Evolutionary conservation across 2,113 vertebrate genomes (phyloP), one percentile per base, ranked within the genome.

Genomic region (Siphamia tubifer): DNA sequence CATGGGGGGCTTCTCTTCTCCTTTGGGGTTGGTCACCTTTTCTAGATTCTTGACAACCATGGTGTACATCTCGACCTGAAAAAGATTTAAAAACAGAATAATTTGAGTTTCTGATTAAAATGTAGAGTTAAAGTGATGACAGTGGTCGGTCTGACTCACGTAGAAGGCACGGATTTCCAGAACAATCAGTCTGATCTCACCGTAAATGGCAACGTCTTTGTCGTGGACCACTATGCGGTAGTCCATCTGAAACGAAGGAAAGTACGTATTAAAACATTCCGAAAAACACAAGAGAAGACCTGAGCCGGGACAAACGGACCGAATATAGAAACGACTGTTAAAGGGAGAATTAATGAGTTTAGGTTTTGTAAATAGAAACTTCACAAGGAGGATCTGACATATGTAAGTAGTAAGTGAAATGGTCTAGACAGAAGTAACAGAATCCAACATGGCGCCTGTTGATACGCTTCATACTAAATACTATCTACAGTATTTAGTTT

Each of bases 1-100:
- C 96, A 97, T 97, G 27, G 94, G 92, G 0, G 94, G 88, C 77
- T 96, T 97, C 84, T 96, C 96, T 73, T 96, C 95, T 79, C 96
- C 96, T 79, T 97, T 97, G 0, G 96, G 96, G 12, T 96, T 96
- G 48, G 93, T 94, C 62, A 97, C 92, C 77, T 96, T 96, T 0
- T 89, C 95, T 61, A 91, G 84, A 27, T 96, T 97, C 86, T 93
- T 95, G 83, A 23, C 90, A 86, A 96, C 90, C 84, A 96, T 94
- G 80, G 96, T 94, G 58, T 95, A 95, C 9, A 97, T 82, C 72
- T 97, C 96, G 2, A 94, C 92, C 96, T 96, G 35, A 4, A 52
- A 30, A 58, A 27, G 10, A 3, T 7, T 3, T 2, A 9, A 13
- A 27, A 24, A 27, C 5, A 34, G 6, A 15, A 8, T 4, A 4